Conservation (phyloP, 2,888 invertebrate species). For the Rhingia rostrata region DNA sequence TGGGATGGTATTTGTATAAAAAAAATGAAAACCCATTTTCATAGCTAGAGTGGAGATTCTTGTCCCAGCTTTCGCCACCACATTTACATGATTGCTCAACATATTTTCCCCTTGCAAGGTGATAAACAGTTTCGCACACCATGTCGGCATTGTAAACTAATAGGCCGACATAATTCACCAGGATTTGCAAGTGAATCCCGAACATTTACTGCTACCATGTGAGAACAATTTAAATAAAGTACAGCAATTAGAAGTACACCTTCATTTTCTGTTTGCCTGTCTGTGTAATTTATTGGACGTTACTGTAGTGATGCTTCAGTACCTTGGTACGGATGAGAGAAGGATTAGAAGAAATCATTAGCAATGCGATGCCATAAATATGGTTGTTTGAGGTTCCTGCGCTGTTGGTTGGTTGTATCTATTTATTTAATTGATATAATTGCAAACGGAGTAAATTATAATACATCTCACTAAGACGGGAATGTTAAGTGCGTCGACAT, state of each 20-base stretch:
- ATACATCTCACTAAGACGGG: background rate
- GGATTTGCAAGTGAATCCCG: slow-evolving; percentile 61
- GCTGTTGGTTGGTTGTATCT: background rate
- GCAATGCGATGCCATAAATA: slow-evolving; percentile 32
- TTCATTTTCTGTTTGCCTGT: slow-evolving; percentile 71
- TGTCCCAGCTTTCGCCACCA: background rate
- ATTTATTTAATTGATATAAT: slow-evolving; percentile 51
- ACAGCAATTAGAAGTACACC: slow-evolving; percentile 71
- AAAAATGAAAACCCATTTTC: no score
- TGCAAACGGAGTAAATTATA: slow-evolving; percentile 13
- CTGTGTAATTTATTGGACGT: slow-evolving; percentile 64
- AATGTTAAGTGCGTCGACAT: no score
- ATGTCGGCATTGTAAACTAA: slow-evolving; percentile 43
- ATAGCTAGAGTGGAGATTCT: background rate
- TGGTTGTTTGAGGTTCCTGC: background rate
- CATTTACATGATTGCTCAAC: slow-evolving; percentile 55
- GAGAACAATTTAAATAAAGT: slow-evolving; percentile 73
- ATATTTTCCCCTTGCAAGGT: slow-evolving; percentile 41
- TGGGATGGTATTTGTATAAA: no score
- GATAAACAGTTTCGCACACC: slow-evolving; percentile 58
- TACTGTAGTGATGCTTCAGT: slow-evolving; percentile 2
- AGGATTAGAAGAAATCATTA: slow-evolving; percentile 67
- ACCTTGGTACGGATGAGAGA: slow-evolving; percentile 9
- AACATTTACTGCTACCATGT: slow-evolving; percentile 70
- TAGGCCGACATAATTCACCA: slow-evolving; percentile 65